phyloP scores from a whole-genome alignment of 2,888 invertebrate genomes.

The Andrena dorsata region DNA sequence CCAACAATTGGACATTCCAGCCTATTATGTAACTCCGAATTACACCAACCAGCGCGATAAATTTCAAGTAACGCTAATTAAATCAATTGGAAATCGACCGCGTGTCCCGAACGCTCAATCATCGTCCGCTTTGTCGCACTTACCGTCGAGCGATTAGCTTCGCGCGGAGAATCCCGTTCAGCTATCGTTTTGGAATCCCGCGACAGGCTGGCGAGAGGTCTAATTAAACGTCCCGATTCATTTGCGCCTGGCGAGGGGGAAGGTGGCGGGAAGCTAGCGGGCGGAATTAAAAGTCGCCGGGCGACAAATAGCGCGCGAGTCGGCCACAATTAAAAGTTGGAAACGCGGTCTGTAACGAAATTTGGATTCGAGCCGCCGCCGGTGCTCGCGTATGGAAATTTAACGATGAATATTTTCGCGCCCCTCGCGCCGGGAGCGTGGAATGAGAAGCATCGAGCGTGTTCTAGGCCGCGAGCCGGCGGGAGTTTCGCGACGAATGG shows the following conservation, averaged over 20 bases:
- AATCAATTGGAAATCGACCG: conserved; percentile 4
- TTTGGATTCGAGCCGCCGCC: neutral
- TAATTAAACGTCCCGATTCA: conserved; percentile 35
- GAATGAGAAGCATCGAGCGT: neutral
- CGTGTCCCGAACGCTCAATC: neutral
- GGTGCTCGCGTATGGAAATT: neutral
- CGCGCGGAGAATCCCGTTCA: conserved; percentile 3
- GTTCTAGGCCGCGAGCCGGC: neutral
- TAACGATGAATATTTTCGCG: neutral
- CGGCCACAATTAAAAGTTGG: conserved; percentile 40
- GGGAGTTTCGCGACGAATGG: neutral
- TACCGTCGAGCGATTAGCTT: conserved; percentile 25
- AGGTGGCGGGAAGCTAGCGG: neutral
- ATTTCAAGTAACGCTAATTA: conserved; percentile 28
- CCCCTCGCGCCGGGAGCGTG: neutral
- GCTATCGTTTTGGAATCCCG: conserved; percentile 14
- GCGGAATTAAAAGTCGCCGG: conserved; percentile 41
- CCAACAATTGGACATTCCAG: neutral
- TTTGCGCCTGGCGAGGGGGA: neutral
- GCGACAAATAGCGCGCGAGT: conserved; percentile 23
- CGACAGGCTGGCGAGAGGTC: neutral
- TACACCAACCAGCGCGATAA: neutral
- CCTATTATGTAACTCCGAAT: neutral
- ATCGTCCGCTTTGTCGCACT: conserved; percentile 7
- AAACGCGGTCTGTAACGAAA: conserved; percentile 15